Percentiles rank a stretch among this genome's conserved stretches.
Conservation (phyloP, 2,888 invertebrate species). For the Patella caerulea region DNA sequence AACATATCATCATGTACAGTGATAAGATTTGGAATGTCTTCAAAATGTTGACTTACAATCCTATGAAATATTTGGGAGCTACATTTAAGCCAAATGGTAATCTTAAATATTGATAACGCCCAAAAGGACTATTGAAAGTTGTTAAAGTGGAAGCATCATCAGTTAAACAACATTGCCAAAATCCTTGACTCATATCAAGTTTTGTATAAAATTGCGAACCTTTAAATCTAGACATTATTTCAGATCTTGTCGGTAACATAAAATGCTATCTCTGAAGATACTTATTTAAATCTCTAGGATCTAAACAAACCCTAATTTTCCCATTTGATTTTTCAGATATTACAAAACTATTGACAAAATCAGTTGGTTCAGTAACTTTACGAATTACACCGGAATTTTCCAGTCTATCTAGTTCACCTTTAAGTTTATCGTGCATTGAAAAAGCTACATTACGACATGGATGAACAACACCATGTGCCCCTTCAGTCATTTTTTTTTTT, state of each 20-base stretch:
- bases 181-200: background rate
- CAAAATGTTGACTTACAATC: conserved; percentile 5
- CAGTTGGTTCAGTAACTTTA: background rate
- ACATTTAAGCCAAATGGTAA: background rate
- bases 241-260: background rate
- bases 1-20: conserved; percentile 7
- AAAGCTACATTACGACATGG: background rate
- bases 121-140: background rate
- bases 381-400: background rate
- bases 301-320: background rate
- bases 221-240: background rate
- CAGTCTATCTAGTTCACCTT: background rate
- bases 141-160: background rate
- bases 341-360: background rate
- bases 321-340: background rate
- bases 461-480: background rate
- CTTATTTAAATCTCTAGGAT: background rate
- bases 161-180: background rate
- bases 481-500: background rate
- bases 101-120: conserved; percentile 1
- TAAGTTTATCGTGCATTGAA: background rate
- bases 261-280: background rate
- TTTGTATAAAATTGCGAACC: background rate
- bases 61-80: conserved; percentile 5
- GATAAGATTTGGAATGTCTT: background rate